Evolutionary conservation across 2,888 invertebrate genomes (phyloP).

Genomic region (Anodontia alba): DNA sequence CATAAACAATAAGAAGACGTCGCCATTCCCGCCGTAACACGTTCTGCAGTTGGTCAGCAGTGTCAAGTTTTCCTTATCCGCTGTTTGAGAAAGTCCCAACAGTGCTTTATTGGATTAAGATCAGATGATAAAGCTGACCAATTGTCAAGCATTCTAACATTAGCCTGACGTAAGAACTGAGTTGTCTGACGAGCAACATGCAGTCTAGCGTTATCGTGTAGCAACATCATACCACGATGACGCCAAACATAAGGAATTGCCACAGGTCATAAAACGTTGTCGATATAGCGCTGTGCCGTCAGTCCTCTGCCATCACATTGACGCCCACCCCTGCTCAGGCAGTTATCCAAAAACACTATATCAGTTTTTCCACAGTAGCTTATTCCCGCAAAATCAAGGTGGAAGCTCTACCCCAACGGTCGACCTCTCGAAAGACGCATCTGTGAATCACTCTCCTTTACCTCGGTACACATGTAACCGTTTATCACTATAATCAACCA

Average conservation of each 20-base stretch:
- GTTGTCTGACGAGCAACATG: background rate
- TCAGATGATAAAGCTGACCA: background rate
- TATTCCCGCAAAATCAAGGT: slow-evolving; percentile 5
- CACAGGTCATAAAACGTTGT: background rate
- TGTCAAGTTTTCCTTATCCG: background rate
- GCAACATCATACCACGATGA: background rate
- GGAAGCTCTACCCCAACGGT: slow-evolving; percentile 8
- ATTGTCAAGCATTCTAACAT: background rate
- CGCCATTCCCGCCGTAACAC: background rate
- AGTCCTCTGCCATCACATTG: background rate
- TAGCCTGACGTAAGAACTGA: too few species aligned
- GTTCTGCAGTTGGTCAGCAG: background rate
- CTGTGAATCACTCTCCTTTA: background rate
- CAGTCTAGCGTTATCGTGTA: background rate
- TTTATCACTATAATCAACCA: slow-evolving; percentile 13
- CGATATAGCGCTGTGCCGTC: background rate
- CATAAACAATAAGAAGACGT: background rate
- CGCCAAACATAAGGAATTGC: background rate
- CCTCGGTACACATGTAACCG: slow-evolving; percentile 18
- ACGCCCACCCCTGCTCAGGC: too few species aligned
- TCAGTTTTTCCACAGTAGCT: background rate
- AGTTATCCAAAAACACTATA: background rate
- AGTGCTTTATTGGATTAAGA: background rate
- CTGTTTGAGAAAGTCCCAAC: background rate
- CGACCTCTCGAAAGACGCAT: background rate